Evolutionary conservation across 2,113 vertebrate genomes (phyloP).

Genomic region (Ahaetulla prasina): DNA sequence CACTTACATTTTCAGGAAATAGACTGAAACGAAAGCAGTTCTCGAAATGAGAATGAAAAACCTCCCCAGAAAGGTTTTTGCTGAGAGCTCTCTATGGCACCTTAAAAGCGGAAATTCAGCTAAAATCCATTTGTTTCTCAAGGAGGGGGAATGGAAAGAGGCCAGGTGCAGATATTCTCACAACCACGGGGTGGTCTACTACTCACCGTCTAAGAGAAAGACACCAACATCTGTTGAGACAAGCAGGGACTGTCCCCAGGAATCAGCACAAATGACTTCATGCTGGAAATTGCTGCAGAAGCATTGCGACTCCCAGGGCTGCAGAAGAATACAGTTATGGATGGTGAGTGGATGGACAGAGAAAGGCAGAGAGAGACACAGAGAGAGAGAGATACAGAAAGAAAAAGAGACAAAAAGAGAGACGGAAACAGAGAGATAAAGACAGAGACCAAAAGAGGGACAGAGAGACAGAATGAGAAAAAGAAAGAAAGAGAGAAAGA

Average conservation of each 20-base stretch:
- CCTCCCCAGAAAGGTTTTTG: too few relatives aligned
- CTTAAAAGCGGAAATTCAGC: too few relatives aligned
- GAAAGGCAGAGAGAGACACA: background rate
- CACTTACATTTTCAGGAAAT: background rate
- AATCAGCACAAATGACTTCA: constrained; percentile 89
- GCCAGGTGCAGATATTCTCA: background rate
- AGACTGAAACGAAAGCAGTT: background rate
- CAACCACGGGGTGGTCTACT: constrained; percentile 42
- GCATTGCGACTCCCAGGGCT: constrained; percentile 97
- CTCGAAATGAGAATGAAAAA: background rate
- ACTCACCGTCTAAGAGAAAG: constrained; percentile 84
- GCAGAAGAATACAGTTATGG: constrained; percentile 55
- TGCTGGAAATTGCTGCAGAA: constrained; percentile 93
- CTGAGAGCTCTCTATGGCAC: background rate
- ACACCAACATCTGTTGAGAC: constrained; percentile 90
- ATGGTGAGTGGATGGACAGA: constrained; percentile 36
- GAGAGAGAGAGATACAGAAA: background rate
- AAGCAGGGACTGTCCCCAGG: constrained; percentile 93
- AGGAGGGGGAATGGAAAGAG: background rate
- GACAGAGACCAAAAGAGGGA: fast-evolving
- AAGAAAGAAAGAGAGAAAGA: background rate
- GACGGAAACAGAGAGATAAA: too few relatives aligned
- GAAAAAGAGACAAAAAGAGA: too few relatives aligned
- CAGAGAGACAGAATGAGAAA: fast-evolving
- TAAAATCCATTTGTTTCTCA: background rate